Conservation (phyloP, 1,140 invertebrate genomes). For the Chlorops oryzae region DNA sequence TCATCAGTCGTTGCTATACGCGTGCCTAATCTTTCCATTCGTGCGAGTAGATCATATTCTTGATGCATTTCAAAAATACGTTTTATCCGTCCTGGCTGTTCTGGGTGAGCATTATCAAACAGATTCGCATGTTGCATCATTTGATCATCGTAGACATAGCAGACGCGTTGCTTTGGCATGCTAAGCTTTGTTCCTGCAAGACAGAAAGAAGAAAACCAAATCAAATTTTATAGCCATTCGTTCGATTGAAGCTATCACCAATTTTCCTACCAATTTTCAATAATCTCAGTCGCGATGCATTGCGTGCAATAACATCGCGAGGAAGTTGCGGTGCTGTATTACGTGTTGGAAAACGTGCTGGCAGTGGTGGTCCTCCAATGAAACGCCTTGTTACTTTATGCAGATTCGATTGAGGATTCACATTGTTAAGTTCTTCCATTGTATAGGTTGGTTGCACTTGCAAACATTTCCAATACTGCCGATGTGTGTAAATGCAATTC, state of each 20-base stretch:
- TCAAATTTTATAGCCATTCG: no score
- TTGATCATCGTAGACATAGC: slow-evolving; percentile 68
- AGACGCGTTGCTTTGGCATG: slow-evolving; percentile 55
- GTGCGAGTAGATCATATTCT: slow-evolving; percentile 60
- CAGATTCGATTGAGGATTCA: slow-evolving; percentile 21
- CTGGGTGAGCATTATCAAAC: slow-evolving; percentile 63
- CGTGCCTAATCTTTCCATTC: slow-evolving; percentile 54
- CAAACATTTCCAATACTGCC: slow-evolving; percentile 78
- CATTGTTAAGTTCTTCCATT: slow-evolving; percentile 40
- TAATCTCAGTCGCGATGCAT: slow-evolving; percentile 53
- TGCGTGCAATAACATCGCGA: slow-evolving; percentile 41
- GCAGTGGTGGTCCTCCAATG: slow-evolving; percentile 51
- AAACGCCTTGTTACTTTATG: slow-evolving; percentile 28
- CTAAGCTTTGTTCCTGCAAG: slow-evolving; percentile 59
- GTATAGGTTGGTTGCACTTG: slow-evolving; percentile 62
- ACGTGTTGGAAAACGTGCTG: slow-evolving; percentile 60
- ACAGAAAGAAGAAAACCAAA: no score
- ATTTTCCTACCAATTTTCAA: slow-evolving; percentile 54
- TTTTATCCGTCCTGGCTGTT: slow-evolving; percentile 67
- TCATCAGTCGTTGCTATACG: slow-evolving; percentile 61
- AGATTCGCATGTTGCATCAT: slow-evolving; percentile 70
- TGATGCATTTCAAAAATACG: slow-evolving; percentile 63
- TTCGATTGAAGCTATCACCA: no score
- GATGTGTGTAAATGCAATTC: slow-evolving; percentile 73
- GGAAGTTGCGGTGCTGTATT: slow-evolving; percentile 63